Percentiles rank a stretch among this genome's conserved stretches.
Conservation (phyloP, 2,113 vertebrate genomes). For the Cinclus cinclus region DNA sequence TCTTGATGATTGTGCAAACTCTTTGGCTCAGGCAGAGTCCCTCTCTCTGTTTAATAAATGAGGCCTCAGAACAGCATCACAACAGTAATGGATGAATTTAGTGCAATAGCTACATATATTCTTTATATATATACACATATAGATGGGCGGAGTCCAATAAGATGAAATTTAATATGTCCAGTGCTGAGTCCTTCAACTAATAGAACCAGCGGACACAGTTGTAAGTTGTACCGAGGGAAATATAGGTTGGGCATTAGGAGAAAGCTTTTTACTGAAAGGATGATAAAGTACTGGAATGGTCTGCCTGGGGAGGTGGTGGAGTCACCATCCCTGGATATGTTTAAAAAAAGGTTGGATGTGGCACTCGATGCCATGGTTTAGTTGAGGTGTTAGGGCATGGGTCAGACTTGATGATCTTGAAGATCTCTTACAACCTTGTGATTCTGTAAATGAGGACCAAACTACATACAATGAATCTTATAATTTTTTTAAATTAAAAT, state of each 20-base stretch:
- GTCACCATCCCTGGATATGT: background rate
- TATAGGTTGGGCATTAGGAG: background rate
- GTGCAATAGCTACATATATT: background rate
- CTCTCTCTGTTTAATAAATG: background rate
- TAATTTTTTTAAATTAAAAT: background rate
- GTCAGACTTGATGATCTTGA: background rate
- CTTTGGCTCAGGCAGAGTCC: background rate
- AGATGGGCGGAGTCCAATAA: background rate
- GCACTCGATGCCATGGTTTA: rapidly evolving
- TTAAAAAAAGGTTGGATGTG: background rate
- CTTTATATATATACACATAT: background rate
- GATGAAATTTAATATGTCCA: background rate
- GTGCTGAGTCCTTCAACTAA: background rate
- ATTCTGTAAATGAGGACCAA: background rate
- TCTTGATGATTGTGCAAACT: background rate
- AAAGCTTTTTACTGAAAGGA: background rate
- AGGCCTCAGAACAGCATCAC: background rate
- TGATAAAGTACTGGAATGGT: background rate
- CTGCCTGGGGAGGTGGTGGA: rapidly evolving
- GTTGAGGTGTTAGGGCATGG: background rate
- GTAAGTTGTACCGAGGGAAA: rapidly evolving
- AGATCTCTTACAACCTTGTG: background rate
- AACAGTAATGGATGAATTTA: background rate
- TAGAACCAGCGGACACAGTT: background rate
- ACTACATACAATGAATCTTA: background rate